These are phyloP conservation scores for Meta bourneti DNA, from an alignment of 2,888 invertebrate genomes.

Conservation along the genomic window DNA sequence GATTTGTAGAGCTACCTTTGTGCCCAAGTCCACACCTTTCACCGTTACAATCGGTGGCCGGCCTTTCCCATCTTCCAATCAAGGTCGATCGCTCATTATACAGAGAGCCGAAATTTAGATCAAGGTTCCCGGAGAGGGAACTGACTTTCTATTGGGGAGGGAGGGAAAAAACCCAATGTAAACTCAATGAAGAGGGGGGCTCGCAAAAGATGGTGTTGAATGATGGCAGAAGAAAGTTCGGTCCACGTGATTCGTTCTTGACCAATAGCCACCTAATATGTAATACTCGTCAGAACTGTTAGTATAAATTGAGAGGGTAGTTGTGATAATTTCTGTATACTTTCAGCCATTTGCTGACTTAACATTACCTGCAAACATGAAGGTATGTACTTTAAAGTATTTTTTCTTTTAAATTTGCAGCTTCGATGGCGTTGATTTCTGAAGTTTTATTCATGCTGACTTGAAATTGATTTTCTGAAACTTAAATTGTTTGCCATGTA, in stretches of 20 bases:
- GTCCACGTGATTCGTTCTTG: constrained; percentile 67
- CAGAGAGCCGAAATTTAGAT: constrained; percentile 61
- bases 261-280: constrained; percentile 70
- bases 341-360: constrained; percentile 35
- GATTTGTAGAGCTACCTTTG: constrained; percentile 3
- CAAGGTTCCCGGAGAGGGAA: constrained; percentile 67
- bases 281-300: constrained; percentile 33
- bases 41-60: constrained; percentile 32
- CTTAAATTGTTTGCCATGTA: no score
- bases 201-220: constrained; percentile 24
- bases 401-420: neutral
- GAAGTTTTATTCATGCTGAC: neutral
- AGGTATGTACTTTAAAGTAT: constrained; percentile 56
- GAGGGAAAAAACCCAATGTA: constrained; percentile 35
- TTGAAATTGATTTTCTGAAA: no score
- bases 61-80: constrained; percentile 69
- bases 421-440: neutral
- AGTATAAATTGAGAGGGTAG: constrained; percentile 66
- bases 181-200: neutral
- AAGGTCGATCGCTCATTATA: constrained; percentile 70
- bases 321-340: constrained; percentile 9
- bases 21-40: constrained; percentile 49
- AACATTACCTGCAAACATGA: constrained; percentile 60
- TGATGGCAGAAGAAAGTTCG: constrained; percentile 50
- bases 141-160: constrained; percentile 28